These are phyloP conservation scores for Ichneumoninae sp. DNA, from an alignment of 2,888 invertebrate species.

Conservation along the genomic window DNA sequence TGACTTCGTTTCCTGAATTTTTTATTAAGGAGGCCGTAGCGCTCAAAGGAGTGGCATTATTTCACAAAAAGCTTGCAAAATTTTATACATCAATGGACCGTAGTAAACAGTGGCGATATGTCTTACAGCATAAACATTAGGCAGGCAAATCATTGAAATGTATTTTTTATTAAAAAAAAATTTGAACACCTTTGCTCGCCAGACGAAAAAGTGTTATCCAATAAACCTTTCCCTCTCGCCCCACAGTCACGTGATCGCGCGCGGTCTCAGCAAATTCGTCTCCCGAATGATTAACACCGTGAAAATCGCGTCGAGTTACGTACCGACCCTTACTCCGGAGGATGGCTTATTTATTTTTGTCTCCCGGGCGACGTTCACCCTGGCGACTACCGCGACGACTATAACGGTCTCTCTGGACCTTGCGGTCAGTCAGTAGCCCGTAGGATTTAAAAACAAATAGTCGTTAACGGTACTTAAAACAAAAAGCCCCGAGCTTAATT, in stretches of 20 bases:
- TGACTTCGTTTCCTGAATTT: background rate
- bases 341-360: conserved; percentile 75
- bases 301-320: conserved; percentile 15
- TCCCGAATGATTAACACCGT: background rate
- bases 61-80: too few species aligned
- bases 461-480: conserved; percentile 80
- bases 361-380: conserved; percentile 52
- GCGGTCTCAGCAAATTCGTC: conserved; percentile 1
- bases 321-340: conserved; percentile 37
- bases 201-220: conserved; percentile 38
- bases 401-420: conserved; percentile 66
- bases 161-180: too few species aligned
- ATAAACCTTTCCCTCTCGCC: conserved; percentile 42
- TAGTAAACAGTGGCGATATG: too few species aligned
- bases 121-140: too few species aligned
- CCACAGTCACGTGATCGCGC: background rate
- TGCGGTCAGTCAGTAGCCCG: conserved; percentile 77
- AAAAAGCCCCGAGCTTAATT: conserved; percentile 76
- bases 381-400: conserved; percentile 35
- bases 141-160: too few species aligned
- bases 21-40: background rate
- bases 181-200: background rate
- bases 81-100: too few species aligned
- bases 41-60: background rate
- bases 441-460: conserved; percentile 80